These are phyloP conservation scores for Oreochromis tanganicae DNA, from an alignment of 2,113 vertebrate species.

Conservation along the genomic window DNA sequence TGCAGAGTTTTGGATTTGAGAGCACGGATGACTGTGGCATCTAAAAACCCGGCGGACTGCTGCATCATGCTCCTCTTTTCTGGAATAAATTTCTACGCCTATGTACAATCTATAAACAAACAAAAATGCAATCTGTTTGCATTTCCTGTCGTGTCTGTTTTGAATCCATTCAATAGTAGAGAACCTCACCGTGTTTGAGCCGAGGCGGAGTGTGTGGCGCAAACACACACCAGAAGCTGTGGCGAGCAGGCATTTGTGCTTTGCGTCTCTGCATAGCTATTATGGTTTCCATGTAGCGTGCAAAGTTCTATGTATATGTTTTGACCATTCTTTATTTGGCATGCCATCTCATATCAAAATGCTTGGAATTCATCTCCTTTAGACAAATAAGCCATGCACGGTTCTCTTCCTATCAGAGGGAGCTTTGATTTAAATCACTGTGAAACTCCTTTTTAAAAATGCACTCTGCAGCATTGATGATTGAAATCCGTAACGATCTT, in stretches of 20 bases:
- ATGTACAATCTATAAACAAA: conserved; percentile 60
- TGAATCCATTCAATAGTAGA: conserved; percentile 32
- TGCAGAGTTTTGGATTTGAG: conserved; percentile 56
- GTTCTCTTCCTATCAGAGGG: neutral
- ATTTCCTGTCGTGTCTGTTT: conserved; percentile 48
- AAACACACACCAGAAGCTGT: conserved; percentile 47
- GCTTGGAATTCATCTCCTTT: conserved; percentile 65
- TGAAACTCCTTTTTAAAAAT: neutral
- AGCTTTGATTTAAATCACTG: neutral
- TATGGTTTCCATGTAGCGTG: conserved; percentile 76
- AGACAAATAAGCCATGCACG: conserved; percentile 28
- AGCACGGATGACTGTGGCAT: conserved; percentile 21
- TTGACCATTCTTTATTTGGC: conserved; percentile 70
- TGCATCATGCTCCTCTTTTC: conserved; percentile 35
- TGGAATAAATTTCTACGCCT: conserved; percentile 4
- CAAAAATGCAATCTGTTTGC: conserved; percentile 40
- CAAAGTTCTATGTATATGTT: conserved; percentile 72
- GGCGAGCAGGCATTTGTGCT: conserved; percentile 64
- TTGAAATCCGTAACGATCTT: neutral
- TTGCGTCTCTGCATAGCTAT: conserved; percentile 64
- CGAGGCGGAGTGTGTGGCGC: conserved; percentile 13
- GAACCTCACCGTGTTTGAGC: conserved; percentile 29
- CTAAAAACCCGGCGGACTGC: conserved; percentile 9
- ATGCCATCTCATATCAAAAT: conserved; percentile 66
- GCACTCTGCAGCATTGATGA: neutral